phyloP scores from a whole-genome alignment of 2,797 vertebrate species.

The Pseudochromis fuscus region DNA sequence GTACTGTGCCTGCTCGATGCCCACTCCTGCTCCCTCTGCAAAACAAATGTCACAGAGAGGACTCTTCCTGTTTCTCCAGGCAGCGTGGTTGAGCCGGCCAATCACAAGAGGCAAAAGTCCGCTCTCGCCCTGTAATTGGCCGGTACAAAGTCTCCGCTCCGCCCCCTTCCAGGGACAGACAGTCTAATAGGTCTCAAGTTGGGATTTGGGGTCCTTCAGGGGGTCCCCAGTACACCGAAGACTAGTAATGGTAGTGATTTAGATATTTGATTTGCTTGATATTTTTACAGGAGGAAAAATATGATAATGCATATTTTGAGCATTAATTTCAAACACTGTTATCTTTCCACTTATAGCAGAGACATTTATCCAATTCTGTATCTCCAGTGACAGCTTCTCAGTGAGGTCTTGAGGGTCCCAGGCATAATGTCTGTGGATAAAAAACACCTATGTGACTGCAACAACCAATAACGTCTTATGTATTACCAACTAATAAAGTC shows the following conservation, averaged over 20 bases:
- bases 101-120: constrained; percentile 62
- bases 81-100: constrained; percentile 64
- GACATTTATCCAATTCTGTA: constrained; percentile 63
- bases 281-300: constrained; percentile 61
- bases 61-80: constrained; percentile 75
- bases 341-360: constrained; percentile 56
- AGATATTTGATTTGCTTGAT: constrained; percentile 72
- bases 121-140: constrained; percentile 64
- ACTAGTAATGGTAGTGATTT: constrained; percentile 66
- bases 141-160: constrained; percentile 40
- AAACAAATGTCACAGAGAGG: constrained; percentile 24
- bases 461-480: constrained; percentile 60
- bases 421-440: constrained; percentile 54
- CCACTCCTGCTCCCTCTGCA: constrained; percentile 15
- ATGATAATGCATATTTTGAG: constrained; percentile 56
- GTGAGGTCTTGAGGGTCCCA: constrained; percentile 60
- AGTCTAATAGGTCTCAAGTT: constrained; percentile 68
- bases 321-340: constrained; percentile 68
- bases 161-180: constrained; percentile 61
- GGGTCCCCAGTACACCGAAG: constrained; percentile 60
- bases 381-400: constrained; percentile 59
- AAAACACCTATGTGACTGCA: constrained; percentile 55
- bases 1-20: not conserved
- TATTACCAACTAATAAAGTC: constrained; percentile 66
- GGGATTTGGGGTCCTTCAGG: constrained; percentile 74